Base-by-base conservation (phyloP, 2,113 vertebrate species). In the Syngnathoides biaculeatus region DNA sequence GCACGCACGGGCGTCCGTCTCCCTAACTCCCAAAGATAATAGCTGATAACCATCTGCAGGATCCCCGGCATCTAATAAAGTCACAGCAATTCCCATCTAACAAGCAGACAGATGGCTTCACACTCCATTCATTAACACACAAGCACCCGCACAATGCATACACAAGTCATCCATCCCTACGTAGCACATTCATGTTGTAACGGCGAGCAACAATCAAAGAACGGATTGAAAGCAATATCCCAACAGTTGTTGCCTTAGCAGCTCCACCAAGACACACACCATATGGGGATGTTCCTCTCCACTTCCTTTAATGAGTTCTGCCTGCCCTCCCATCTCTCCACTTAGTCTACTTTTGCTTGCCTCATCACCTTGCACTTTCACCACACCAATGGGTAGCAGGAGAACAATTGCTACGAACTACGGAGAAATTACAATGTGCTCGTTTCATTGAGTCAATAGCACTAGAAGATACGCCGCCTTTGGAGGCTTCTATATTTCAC, bases 91-190 rank as follows among this genome's bases (percentile, higher is more conserved):
- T 83, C 81, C 84, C 78, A 78, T 87, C 82, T 78, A 88, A 87
- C 72, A 77, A 80, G 79, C 80, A 84, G 82, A 84, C 86, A 87
- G 88, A 88, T 86, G 88, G 86, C 79, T 82, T 85, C 78, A 80
- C 56, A 79, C 80, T 79, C 62, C 72, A 74, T 81, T 87, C 77
- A 82, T 69, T 78, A 72, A 73, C 5, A 65, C 60, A 69, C 60
- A 69, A 17, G 60, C 65, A 65, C 15, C 45, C 19, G 64, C 2
- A 67, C 1, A 14, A 60, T 38, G 9, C 48, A 73, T 39, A 63
- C 40, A 71, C 6, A 27, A 30, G 26, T 26, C 5, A 50, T 24
- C 11, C 26, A 57, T 35, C 2, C 62, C 58, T 22, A 45, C n/a
- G 39, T 22, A 67, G 26, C 42, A 60, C 57, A 65, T n/a, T 63